Conservation (phyloP, 2,113 vertebrate species). For the Callithrix jacchus region DNA sequence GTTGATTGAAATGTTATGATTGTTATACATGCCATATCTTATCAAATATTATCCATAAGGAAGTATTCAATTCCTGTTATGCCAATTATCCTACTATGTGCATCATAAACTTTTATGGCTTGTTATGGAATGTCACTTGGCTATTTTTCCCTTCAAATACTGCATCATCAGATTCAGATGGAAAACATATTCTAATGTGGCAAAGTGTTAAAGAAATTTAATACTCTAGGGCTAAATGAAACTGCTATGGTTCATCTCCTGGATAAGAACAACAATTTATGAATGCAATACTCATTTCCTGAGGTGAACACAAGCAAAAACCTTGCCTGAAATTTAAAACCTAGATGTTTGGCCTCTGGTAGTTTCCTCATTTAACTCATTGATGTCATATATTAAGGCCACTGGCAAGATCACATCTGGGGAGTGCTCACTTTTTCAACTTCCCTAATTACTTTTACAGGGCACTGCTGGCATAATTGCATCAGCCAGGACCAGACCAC, state of each 20-base stretch:
- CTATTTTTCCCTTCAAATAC: conserved; percentile 81
- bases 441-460: conserved; percentile 82
- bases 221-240: conserved; percentile 86
- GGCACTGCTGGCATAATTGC: conserved; percentile 77
- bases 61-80: conserved; percentile 86
- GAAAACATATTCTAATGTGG: conserved; percentile 89
- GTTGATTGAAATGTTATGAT: conserved; percentile 83
- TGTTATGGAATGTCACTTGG: conserved; percentile 85
- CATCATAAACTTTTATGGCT: conserved; percentile 89
- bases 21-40: conserved; percentile 82
- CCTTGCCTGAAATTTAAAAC: conserved; percentile 85
- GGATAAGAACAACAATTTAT: conserved; percentile 87
- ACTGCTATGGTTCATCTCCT: conserved; percentile 87
- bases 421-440: conserved; percentile 69
- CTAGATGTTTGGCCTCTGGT: conserved; percentile 82
- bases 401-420: conserved; percentile 81
- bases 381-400: conserved; percentile 84
- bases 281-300: conserved; percentile 90
- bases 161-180: conserved; percentile 87
- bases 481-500: conserved; percentile 69
- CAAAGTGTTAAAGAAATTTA: conserved; percentile 88
- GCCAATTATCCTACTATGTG: conserved; percentile 85
- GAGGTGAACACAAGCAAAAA: conserved; percentile 85
- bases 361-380: conserved; percentile 85
- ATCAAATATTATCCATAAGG: conserved; percentile 85